Conservation (phyloP, 2,888 invertebrate species). For the Lamellibrachia satsuma region DNA sequence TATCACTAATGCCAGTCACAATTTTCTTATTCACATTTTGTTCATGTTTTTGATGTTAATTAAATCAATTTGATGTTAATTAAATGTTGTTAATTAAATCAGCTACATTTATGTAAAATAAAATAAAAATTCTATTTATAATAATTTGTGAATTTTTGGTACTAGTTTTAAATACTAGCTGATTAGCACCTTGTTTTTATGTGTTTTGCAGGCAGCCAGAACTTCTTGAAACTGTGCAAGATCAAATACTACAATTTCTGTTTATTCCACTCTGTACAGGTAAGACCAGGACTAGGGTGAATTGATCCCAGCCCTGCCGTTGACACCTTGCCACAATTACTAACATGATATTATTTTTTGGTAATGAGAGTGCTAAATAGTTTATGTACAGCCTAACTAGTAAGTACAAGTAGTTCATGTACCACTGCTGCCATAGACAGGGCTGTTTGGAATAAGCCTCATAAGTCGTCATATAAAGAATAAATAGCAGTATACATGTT, state of each 20-base stretch:
- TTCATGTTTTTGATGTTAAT: too few species aligned
- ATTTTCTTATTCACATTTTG: too few species aligned
- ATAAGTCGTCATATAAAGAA: too few species aligned
- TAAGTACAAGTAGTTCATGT: background rate
- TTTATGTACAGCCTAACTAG: background rate
- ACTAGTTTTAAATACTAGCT: background rate
- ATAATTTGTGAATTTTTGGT: background rate
- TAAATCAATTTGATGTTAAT: too few species aligned
- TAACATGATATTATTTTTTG: background rate
- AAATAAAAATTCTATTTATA: too few species aligned
- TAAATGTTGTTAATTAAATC: too few species aligned
- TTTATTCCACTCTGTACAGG: conserved; percentile 89
- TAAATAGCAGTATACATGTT: too few species aligned
- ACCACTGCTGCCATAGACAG: too few species aligned
- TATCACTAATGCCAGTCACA: too few species aligned
- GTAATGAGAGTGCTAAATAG: background rate
- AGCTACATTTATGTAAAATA: too few species aligned
- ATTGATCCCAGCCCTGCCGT: background rate
- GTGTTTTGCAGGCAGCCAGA: conserved; percentile 76
- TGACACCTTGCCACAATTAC: background rate
- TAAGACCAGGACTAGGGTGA: conserved; percentile 41
- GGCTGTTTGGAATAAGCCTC: too few species aligned
- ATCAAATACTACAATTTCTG: conserved; percentile 97
- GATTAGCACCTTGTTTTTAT: background rate
- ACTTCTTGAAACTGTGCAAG: conserved; percentile 97